A percentile compares a stretch with the other conserved stretches of the same genome.
Evolutionary conservation across 2,113 vertebrate species (phyloP).

Genomic region (Anarrhichthys ocellatus): DNA sequence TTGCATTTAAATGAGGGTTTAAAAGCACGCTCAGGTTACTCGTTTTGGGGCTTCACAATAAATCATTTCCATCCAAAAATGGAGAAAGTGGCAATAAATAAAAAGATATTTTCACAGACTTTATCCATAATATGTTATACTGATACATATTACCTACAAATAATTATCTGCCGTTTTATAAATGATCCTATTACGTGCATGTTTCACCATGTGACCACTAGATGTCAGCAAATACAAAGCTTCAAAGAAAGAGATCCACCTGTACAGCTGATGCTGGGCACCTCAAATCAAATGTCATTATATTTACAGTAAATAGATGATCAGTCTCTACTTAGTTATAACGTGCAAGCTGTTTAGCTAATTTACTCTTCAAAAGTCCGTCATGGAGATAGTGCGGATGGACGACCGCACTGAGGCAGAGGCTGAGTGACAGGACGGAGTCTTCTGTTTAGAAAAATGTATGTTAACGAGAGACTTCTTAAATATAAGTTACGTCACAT

Average conservation of each 20-base stretch:
- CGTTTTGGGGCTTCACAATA: not conserved
- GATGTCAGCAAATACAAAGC: constrained; percentile 75
- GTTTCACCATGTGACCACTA: constrained; percentile 46
- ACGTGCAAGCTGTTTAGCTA: not conserved
- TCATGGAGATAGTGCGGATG: too few species aligned
- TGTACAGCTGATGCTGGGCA: too few species aligned
- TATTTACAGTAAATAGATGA: not conserved
- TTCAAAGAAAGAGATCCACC: not conserved
- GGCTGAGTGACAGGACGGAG: not conserved
- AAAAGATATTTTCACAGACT: too few species aligned
- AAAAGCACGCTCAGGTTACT: not conserved
- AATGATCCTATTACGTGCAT: not conserved
- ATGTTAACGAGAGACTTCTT: not conserved
- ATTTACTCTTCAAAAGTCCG: not conserved
- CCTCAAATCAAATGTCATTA: constrained; percentile 1
- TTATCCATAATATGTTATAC: not conserved
- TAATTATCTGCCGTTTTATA: not conserved
- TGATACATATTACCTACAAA: not conserved
- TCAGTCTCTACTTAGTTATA: not conserved
- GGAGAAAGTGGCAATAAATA: not conserved
- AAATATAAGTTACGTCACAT: not conserved
- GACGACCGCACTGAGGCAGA: not conserved
- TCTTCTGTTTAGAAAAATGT: not conserved
- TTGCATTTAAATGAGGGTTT: not conserved
- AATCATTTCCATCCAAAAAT: not conserved